Percentiles rank a stretch among this genome's conserved stretches.
Conservation (phyloP, 1,140 invertebrate species). For the Tetragonula clypearis region DNA sequence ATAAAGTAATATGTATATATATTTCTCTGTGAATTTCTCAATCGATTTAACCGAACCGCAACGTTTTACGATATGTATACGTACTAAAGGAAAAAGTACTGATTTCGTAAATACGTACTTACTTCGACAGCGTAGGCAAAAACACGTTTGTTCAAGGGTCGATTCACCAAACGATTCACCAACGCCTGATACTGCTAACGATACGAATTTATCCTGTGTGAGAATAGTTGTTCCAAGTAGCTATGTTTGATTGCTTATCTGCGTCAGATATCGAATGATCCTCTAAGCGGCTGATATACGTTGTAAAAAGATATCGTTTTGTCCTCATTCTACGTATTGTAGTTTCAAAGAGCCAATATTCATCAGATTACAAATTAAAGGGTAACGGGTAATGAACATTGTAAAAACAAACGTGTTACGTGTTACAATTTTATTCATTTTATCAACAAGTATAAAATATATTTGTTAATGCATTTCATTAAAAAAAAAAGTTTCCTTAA, state of each 20-base stretch:
- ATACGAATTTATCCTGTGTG: background rate
- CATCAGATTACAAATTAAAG: background rate
- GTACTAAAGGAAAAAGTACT: background rate
- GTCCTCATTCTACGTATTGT: background rate
- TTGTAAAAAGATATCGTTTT: constrained; percentile 27
- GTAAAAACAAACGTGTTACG: background rate
- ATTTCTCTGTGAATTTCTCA: background rate
- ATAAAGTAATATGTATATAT: background rate
- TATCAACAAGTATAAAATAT: constrained; percentile 34
- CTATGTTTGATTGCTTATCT: constrained; percentile 52
- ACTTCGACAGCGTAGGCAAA: background rate
- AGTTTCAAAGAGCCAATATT: background rate
- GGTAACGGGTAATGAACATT: background rate
- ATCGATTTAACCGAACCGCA: background rate
- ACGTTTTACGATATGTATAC: too few species aligned
- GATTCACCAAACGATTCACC: background rate
- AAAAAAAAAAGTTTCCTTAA: background rate
- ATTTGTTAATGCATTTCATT: background rate
- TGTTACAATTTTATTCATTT: background rate
- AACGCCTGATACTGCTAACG: too few species aligned
- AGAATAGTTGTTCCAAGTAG: background rate
- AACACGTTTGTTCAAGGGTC: background rate
- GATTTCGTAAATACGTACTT: background rate
- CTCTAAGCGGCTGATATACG: constrained; percentile 13
- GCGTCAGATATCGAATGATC: constrained; percentile 45